Percentiles rank a stretch among this genome's conserved stretches.
These are phyloP conservation scores for Lota lota DNA, from an alignment of 2,113 vertebrate species.

Conservation along the genomic window DNA sequence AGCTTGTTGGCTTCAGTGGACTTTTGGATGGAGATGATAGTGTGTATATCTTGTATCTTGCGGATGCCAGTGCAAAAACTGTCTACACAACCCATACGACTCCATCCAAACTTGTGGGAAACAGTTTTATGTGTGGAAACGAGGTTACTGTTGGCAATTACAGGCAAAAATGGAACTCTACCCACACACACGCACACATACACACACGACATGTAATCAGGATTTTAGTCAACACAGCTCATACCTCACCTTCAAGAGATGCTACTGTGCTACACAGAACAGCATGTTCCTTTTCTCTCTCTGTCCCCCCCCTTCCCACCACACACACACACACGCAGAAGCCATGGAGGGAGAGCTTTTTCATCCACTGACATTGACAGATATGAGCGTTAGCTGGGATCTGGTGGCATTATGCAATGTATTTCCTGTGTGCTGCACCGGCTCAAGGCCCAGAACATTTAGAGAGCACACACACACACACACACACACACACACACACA, in stretches of 20 bases:
- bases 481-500: neutral
- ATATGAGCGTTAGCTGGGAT: slow-evolving; percentile 31
- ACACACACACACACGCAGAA: slow-evolving; percentile 4
- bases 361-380: slow-evolving; percentile 46
- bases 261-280: slow-evolving; percentile 1
- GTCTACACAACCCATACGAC: too few species aligned
- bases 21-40: too few species aligned
- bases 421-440: slow-evolving; percentile 30
- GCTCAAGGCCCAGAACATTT: slow-evolving; percentile 27
- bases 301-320: neutral
- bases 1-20: too few species aligned
- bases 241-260: slow-evolving; percentile 37
- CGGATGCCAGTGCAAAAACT: too few species aligned
- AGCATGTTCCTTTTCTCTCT: neutral
- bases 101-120: too few species aligned
- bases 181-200: too few species aligned
- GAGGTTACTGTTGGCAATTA: too few species aligned
- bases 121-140: too few species aligned
- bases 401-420: slow-evolving; percentile 27
- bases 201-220: neutral
- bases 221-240: neutral
- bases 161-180: too few species aligned
- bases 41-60: too few species aligned
- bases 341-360: slow-evolving; percentile 17
- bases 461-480: slow-evolving; percentile 7